Evolutionary conservation across 2,113 vertebrate species (phyloP), one percentile per base, ranked within the genome.

Genomic region (Charadrius vociferus): DNA sequence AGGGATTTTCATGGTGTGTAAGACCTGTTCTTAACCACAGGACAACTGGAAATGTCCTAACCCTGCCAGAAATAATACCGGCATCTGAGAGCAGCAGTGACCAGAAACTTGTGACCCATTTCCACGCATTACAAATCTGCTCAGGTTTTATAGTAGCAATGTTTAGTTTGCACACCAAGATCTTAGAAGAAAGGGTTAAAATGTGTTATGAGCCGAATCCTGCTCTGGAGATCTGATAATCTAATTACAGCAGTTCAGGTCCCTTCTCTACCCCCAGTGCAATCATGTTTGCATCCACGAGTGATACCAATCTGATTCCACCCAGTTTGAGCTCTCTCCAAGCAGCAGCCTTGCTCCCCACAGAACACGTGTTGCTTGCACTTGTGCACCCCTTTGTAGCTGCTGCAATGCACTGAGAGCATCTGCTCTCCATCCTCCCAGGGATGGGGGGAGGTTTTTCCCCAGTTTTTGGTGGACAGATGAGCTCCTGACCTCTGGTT

Each of bases 281-380:
- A 94, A 89, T 59, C 29, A n/a, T 6, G 9, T 89, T 93, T 89
- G 83, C 61, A 89, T 53, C 75, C 81, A 87, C 81, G 32, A 68
- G 45, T 27, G 93, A 91, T 83, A 72, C n/a, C 1, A 10, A 89
- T 91, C 95, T 94, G 65, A 92, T 95, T 95, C 81, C 58, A 77
- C 52, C 43, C 70, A 30, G 66, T 53, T 7, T 62, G 86, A 87
- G 70, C 45, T 91, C 86, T 87, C 65, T 79, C 58, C 78, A 81
- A 84, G 79, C 86, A 71, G 37, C 82, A 94, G 65, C 61, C 52
- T 75, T 59, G 32, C 62, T 86, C 45, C 66, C 62, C 12, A 5
- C 0, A 1, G 32, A 26, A 32, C 24, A 14, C 0, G 3, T 50
- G 74, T 84, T 62, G 34, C 56, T 86, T 83, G 52, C 49, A 21